Evolutionary conservation across 1,140 invertebrate species (phyloP).

Genomic region (Helicoverpa zea): DNA sequence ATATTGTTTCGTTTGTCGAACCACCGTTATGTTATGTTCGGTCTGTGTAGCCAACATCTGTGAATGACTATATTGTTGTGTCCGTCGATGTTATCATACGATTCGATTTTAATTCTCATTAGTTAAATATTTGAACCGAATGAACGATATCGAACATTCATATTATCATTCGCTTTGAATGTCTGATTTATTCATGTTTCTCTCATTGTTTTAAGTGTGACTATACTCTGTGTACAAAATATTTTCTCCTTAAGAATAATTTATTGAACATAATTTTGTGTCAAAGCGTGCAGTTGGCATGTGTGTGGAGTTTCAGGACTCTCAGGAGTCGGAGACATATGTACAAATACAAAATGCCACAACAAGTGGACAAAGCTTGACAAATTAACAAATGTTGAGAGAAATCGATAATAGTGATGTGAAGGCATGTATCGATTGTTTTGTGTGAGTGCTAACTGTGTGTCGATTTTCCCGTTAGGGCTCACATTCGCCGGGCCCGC

Average conservation of each 20-base stretch:
- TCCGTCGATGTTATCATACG: slow-evolving; percentile 79
- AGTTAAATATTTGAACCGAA: slow-evolving; percentile 57
- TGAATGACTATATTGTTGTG: slow-evolving; percentile 78
- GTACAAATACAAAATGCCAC: slow-evolving; percentile 60
- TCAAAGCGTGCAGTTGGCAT: slow-evolving; percentile 67
- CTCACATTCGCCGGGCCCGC: slow-evolving; percentile 94
- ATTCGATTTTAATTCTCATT: slow-evolving; percentile 64
- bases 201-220: slow-evolving; percentile 73
- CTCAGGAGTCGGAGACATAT: slow-evolving; percentile 42
- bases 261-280: slow-evolving; percentile 44
- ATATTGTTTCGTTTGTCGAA: slow-evolving; percentile 67
- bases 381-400: slow-evolving; percentile 68
- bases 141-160: slow-evolving; percentile 65
- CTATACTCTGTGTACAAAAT: slow-evolving; percentile 71
- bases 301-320: slow-evolving; percentile 62
- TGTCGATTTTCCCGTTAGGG: slow-evolving; percentile 90
- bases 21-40: slow-evolving; percentile 78
- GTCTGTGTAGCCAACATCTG: slow-evolving; percentile 80
- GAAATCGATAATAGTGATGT: slow-evolving; percentile 72
- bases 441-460: slow-evolving; percentile 86
- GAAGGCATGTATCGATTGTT: slow-evolving; percentile 77
- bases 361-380: slow-evolving; percentile 74
- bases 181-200: slow-evolving; percentile 73
- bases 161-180: slow-evolving; percentile 80
- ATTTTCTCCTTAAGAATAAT: slow-evolving; percentile 43